Evolutionary conservation across 2,797 vertebrate species (phyloP), one percentile per base, ranked within the genome.

Genomic region (Squalus acanthias): DNA sequence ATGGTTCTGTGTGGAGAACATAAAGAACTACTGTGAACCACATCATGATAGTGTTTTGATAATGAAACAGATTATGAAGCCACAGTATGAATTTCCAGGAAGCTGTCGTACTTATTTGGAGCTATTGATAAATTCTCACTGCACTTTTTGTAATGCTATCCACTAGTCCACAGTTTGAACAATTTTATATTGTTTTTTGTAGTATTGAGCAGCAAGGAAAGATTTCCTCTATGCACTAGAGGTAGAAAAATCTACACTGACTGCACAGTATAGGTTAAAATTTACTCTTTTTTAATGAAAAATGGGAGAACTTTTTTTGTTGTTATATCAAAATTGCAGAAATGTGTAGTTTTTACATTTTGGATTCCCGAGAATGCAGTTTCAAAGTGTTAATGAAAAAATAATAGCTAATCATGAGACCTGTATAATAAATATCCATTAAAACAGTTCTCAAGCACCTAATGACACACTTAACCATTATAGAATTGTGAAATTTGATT

Each of bases 1-100:
- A 93, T 46, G 65, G 63, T 93, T 69, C 65, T 69, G 91, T 93
- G 39, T 24, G 33, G 2, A 46, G n/a, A 85, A 46, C n/a, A 93
- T 93, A 93, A 93, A 93, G 91, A 93, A 93, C 65, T 93, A 93
- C 91, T 93, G 65, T 93, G 91, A 93, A 67, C 24, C 91, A 46
- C 20, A n/a, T 93, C 91, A 93, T 93, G 69, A 93, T 26, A 24
- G 17, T 67, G 63, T 67, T 93, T 85, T 69, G 65, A 24, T 69
- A 46, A 91, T 91, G 88, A 63, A 91, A 91, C 57, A 63, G 57
- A 7, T 93, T 93, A 93, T 20, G 8, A 67, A 69, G 91, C 60
- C 7, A 39, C n/a, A 69, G 91, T 46, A 24, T 46, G 65, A 93
- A 69, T 93, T 69, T 93, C 9, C n/a, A 93, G n/a, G 17, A 69